Base-by-base conservation (phyloP, 2,797 vertebrate species). In the Threskiornis aethiopicus region DNA sequence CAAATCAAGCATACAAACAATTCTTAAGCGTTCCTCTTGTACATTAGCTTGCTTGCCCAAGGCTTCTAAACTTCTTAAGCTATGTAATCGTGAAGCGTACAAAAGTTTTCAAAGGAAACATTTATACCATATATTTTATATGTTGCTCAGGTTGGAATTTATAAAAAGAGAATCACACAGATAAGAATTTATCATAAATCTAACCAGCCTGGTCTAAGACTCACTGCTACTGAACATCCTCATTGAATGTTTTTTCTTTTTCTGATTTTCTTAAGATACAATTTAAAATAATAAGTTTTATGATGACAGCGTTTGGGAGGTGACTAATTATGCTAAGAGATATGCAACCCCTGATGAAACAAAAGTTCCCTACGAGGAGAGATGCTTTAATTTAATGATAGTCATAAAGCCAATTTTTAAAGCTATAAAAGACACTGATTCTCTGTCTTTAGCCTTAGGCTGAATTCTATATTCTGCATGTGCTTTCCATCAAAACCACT, bases 1-100 rank as follows among this genome's bases (percentile, higher is more conserved):
- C 98, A 99, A 99, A 98, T 99, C 99, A 99, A 99, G 99, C 99
- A 99, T 99, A 99, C 98, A 99, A 99, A 97, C 95, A 86, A 95
- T 98, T 98, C 96, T 96, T 97, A 97, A 98, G 96, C 95, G 69
- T 97, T 98, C 94, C 97, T 98, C 98, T 97, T 93, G 95, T 77
- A 98, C 94, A 97, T 98, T 98, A 72, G 97, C 95, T 97, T 94
- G 98, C 95, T 98, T 93, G 96, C 98, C 97, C 96, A 97, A 98
- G 97, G 98, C 98, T 98, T 96, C 98, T 98, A 98, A 98, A 98
- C 96, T 98, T 98, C 96, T 90, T 97, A 98, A 97, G 97, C 98
- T 98, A 95, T 96, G 97, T 95, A 96, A 96, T 97, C 95, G 66
- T 95, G 96, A 98, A 98, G 95, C 89, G 29, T 94, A 97, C 96